Evolutionary conservation across 2,888 invertebrate genomes (phyloP).

Genomic region (Dasypogon diadema): DNA sequence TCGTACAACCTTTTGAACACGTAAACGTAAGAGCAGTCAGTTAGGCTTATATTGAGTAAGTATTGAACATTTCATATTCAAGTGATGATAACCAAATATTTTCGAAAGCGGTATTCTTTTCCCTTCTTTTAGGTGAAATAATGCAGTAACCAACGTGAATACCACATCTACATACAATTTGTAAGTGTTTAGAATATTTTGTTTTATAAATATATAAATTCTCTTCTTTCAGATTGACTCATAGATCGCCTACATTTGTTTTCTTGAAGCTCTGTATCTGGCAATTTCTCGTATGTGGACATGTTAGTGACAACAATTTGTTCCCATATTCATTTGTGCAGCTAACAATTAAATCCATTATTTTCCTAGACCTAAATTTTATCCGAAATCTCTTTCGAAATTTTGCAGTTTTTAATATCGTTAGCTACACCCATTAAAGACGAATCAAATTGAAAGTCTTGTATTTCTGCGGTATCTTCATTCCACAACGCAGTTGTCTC

Average conservation of each 20-base stretch:
- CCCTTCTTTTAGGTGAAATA: no score
- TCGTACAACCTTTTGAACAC: no score
- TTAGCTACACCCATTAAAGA: conserved; percentile 27
- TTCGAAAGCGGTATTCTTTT: no score
- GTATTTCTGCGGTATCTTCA: conserved; percentile 39
- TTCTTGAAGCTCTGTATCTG: conserved; percentile 27
- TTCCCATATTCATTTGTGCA: conserved; percentile 31
- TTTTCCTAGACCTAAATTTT: background rate
- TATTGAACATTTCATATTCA: no score
- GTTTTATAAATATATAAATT: no score
- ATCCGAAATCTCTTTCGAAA: conserved; percentile 27
- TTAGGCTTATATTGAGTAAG: no score
- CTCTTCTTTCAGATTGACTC: no score
- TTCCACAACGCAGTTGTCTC: conserved; percentile 22
- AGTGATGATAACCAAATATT: no score
- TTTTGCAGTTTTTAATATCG: conserved; percentile 18
- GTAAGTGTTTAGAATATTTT: no score
- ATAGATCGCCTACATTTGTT: conserved; percentile 23
- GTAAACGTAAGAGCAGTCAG: no score
- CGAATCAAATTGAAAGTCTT: conserved; percentile 25
- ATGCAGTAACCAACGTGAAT: no score
- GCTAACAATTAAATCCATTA: conserved; percentile 35
- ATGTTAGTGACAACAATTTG: conserved; percentile 26
- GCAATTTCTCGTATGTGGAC: conserved; percentile 8
- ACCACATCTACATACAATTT: no score